A percentile compares a stretch with the other conserved stretches of the same genome.
Evolutionary conservation across 2,113 vertebrate species (phyloP).

Genomic region (Malurus alboscapulatus): DNA sequence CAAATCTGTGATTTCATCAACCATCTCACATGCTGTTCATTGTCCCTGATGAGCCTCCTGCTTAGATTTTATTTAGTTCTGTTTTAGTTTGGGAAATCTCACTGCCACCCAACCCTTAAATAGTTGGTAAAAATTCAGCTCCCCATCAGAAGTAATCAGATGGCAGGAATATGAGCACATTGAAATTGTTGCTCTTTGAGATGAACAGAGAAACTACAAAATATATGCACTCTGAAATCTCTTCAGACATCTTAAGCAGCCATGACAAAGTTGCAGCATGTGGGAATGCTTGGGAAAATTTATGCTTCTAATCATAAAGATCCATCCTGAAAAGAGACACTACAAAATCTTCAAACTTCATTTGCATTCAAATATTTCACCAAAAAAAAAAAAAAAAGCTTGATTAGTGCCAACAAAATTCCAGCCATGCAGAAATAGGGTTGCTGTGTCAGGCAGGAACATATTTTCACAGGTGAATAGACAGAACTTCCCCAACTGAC

Average conservation of each 20-base stretch:
- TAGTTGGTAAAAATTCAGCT: neutral
- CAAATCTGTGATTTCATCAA: neutral
- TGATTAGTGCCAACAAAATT: conserved; percentile 61
- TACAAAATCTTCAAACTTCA: conserved; percentile 50
- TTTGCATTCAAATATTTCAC: conserved; percentile 50
- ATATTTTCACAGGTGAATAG: conserved; percentile 7
- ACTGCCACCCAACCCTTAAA: neutral
- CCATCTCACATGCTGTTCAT: neutral
- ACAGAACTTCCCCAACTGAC: neutral
- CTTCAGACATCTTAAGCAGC: conserved; percentile 29
- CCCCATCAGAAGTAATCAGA: neutral
- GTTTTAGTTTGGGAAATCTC: neutral
- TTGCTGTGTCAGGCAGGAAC: neutral
- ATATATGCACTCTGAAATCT: conserved; percentile 61
- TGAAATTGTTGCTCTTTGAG: conserved; percentile 38
- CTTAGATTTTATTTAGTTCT: neutral
- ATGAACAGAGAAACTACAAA: conserved; percentile 47
- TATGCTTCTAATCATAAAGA: conserved; percentile 63
- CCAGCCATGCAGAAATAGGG: neutral
- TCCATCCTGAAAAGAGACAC: conserved; percentile 59
- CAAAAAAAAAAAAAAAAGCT: conserved; percentile 49
- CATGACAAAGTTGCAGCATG: conserved; percentile 47
- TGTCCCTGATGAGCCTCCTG: neutral
- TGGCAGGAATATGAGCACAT: neutral
- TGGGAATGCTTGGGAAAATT: conserved; percentile 45